Percentiles rank a stretch among this genome's conserved stretches.
These are phyloP conservation scores for Microplitis manilae DNA, from an alignment of 2,888 invertebrate species.

Conservation along the genomic window DNA sequence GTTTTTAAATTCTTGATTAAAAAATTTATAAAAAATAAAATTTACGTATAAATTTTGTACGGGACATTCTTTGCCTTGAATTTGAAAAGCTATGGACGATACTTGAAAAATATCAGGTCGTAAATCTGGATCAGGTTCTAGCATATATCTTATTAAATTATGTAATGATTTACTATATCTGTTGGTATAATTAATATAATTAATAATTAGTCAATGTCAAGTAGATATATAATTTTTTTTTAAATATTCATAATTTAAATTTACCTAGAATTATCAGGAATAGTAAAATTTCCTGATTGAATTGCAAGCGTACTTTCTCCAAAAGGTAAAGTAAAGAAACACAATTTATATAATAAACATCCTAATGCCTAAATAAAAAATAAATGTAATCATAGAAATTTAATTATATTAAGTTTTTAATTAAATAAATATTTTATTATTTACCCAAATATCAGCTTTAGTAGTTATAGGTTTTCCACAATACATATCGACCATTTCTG, in stretches of 20 bases:
- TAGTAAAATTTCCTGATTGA: conserved; percentile 88
- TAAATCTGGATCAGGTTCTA: conserved; percentile 86
- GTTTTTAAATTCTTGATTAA: neutral
- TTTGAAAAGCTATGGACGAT: conserved; percentile 80
- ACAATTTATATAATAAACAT: conserved; percentile 89
- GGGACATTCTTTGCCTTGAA: conserved; percentile 82
- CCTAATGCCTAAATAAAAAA: conserved; percentile 80
- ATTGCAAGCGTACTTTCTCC: conserved; percentile 95
- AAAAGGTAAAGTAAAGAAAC: conserved; percentile 91
- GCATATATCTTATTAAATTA: conserved; percentile 78
- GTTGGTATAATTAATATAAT: conserved; percentile 37
- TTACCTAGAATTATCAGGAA: conserved; percentile 86
- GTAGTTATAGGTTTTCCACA: conserved; percentile 86
- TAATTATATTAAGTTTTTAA: neutral
- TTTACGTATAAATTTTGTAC: conserved; percentile 86
- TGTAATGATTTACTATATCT: conserved; percentile 68
- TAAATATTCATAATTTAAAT: conserved; percentile 27
- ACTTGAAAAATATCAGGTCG: conserved; percentile 92
- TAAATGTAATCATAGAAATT: conserved; percentile 19
- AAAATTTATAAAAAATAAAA: conserved; percentile 43
- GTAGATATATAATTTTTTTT: too few species aligned
- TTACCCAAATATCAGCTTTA: conserved; percentile 91
- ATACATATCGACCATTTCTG: conserved; percentile 95
- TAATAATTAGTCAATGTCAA: conserved; percentile 30
- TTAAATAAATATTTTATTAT: neutral